Percentiles rank a stretch among this genome's conserved stretches.
Conservation (phyloP, 1,140 invertebrate genomes). For the Heliconius eleuchia region DNA sequence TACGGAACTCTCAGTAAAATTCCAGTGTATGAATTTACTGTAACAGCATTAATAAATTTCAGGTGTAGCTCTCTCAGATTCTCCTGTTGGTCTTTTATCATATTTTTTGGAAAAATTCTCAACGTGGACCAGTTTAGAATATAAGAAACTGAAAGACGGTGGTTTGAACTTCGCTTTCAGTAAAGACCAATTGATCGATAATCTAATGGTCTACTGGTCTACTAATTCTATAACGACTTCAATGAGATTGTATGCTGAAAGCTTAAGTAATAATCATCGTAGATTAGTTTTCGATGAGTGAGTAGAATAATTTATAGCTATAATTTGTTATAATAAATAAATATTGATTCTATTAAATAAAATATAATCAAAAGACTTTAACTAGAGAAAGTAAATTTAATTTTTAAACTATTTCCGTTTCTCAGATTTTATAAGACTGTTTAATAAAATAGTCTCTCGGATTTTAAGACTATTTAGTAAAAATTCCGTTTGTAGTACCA, state of each 20-base stretch:
- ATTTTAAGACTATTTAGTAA: too few species aligned
- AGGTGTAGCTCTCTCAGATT: slow-evolving; percentile 84
- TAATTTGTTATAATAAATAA: too few species aligned
- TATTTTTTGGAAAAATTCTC: slow-evolving; percentile 95
- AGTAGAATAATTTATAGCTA: not conserved
- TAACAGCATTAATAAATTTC: slow-evolving; percentile 25
- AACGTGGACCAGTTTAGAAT: slow-evolving; percentile 85
- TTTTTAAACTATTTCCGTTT: too few species aligned
- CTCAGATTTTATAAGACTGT: too few species aligned
- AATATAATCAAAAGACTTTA: too few species aligned
- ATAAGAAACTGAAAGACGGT: slow-evolving; percentile 84
- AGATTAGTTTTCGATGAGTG: slow-evolving; percentile 73
- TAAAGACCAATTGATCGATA: slow-evolving; percentile 91
- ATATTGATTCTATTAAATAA: too few species aligned
- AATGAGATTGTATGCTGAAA: slow-evolving; percentile 88
- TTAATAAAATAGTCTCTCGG: too few species aligned
- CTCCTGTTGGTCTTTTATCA: slow-evolving; percentile 88
- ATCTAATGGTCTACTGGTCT: slow-evolving; percentile 94
- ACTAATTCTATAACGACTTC: slow-evolving; percentile 90
- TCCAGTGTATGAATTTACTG: not conserved
- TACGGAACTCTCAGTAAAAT: too few species aligned
- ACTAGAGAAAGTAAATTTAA: too few species aligned
- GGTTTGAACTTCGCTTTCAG: slow-evolving; percentile 85
- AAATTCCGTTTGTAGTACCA: too few species aligned
- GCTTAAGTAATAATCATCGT: slow-evolving; percentile 71